Evolutionary conservation across 2,888 invertebrate genomes (phyloP).

Genomic region (Gymnocheta viridis): DNA sequence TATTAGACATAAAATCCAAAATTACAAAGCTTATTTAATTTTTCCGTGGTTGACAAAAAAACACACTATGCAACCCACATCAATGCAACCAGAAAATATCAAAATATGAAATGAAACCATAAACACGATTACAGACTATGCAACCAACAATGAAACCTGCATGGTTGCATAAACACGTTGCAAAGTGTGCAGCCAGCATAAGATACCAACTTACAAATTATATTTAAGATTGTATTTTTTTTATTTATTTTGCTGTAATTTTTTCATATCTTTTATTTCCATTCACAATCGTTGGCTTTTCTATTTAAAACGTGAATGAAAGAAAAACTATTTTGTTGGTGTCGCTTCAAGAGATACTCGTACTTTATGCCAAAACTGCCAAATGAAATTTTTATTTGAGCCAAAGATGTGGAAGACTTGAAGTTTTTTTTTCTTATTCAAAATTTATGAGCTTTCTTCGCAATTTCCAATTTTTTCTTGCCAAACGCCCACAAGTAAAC

Average conservation of each 20-base stretch:
- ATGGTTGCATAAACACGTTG: too few species aligned
- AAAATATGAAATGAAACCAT: too few species aligned
- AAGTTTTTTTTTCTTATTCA: background rate
- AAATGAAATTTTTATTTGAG: slow-evolving; percentile 59
- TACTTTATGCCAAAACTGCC: slow-evolving; percentile 60
- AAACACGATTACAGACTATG: too few species aligned
- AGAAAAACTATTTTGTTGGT: slow-evolving; percentile 14
- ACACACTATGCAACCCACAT: too few species aligned
- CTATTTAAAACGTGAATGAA: background rate
- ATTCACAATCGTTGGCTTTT: background rate
- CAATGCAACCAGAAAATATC: too few species aligned
- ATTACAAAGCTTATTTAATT: too few species aligned
- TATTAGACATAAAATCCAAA: too few species aligned
- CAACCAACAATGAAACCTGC: too few species aligned
- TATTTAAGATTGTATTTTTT: slow-evolving; percentile 14
- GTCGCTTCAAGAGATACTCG: slow-evolving; percentile 49
- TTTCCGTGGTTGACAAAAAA: too few species aligned
- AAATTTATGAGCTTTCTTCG: slow-evolving; percentile 58
- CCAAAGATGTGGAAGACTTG: slow-evolving; percentile 41
- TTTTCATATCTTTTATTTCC: background rate
- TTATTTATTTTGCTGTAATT: background rate
- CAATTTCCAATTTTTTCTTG: slow-evolving; percentile 3
- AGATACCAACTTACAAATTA: background rate
- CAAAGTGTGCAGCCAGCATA: too few species aligned
- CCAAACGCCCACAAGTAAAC: slow-evolving; percentile 34